Conservation (phyloP, 64 coral and sea anemone genomes). For the Montipora sp. region DNA sequence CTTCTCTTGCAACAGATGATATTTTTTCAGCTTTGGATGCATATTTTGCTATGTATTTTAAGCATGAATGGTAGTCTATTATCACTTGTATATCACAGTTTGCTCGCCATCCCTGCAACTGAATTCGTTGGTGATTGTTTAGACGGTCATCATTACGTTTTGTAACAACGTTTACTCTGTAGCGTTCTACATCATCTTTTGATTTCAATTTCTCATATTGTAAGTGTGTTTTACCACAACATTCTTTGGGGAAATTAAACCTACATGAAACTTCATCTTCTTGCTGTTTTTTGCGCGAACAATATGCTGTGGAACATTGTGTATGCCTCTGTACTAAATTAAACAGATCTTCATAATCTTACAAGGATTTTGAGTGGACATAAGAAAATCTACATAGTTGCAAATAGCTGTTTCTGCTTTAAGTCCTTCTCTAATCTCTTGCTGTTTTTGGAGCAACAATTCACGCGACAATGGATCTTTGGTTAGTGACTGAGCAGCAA, state of each 20-base stretch:
- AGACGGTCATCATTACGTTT: slow-evolving; percentile 41
- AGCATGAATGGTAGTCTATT: slow-evolving; percentile 15
- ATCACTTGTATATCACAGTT: slow-evolving; percentile 27
- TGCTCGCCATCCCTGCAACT: slow-evolving; percentile 27
- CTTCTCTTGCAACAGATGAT: slow-evolving; percentile 33
- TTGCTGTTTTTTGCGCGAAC: background rate
- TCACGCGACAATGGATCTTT: background rate
- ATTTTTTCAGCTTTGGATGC: slow-evolving; percentile 30
- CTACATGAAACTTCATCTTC: slow-evolving; percentile 17
- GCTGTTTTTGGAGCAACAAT: background rate
- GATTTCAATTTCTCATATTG: slow-evolving; percentile 14
- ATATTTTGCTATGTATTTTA: slow-evolving; percentile 40
- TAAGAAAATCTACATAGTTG: slow-evolving; percentile 40
- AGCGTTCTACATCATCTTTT: slow-evolving; percentile 15
- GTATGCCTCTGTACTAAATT: slow-evolving; percentile 67
- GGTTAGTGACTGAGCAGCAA: no score
- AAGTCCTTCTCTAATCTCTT: slow-evolving; percentile 37
- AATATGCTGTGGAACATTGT: slow-evolving; percentile 18
- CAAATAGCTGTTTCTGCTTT: slow-evolving; percentile 31
- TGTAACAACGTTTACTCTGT: slow-evolving; percentile 19
- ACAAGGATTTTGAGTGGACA: background rate
- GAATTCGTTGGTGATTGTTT: slow-evolving; percentile 6
- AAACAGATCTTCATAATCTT: slow-evolving; percentile 59
- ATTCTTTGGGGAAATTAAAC: slow-evolving; percentile 24
- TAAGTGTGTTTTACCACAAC: background rate